Evolutionary conservation across 2,113 vertebrate species (phyloP).

Genomic region (Salvelinus alpinus): DNA sequence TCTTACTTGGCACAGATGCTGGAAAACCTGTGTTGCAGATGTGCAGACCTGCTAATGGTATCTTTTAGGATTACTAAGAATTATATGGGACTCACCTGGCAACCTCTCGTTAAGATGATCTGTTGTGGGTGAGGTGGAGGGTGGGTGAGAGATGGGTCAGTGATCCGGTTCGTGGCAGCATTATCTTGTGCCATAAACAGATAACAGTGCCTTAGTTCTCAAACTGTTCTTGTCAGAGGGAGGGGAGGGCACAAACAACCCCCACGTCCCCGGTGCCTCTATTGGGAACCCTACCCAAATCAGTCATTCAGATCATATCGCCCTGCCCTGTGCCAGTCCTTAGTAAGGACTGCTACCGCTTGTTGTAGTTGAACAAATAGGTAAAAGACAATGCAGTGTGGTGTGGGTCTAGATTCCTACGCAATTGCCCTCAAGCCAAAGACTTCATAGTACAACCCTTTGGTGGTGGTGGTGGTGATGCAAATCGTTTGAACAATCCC

Average conservation of each 20-base stretch:
- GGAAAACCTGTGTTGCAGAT: conserved; percentile 66
- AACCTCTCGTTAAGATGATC: conserved; percentile 75
- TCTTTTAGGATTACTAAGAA: conserved; percentile 82
- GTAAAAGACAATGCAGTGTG: conserved; percentile 23
- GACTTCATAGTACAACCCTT: conserved; percentile 47
- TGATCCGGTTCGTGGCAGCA: conserved; percentile 76
- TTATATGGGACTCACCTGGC: conserved; percentile 82
- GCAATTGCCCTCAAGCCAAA: conserved; percentile 57
- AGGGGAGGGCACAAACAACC: conserved; percentile 70
- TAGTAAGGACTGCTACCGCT: conserved; percentile 32
- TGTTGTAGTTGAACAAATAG: conserved; percentile 39
- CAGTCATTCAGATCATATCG: background rate
- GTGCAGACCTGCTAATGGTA: conserved; percentile 79
- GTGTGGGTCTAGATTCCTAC: conserved; percentile 40
- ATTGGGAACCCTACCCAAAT: conserved; percentile 32
- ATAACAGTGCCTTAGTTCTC: conserved; percentile 71
- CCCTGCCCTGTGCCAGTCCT: background rate
- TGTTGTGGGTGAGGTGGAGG: conserved; percentile 34
- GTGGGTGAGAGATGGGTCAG: conserved; percentile 76
- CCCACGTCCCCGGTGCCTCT: conserved; percentile 68
- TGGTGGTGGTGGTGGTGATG: background rate
- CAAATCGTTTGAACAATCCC: too few species aligned
- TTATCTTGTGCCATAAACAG: conserved; percentile 83
- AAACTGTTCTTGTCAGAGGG: conserved; percentile 55
- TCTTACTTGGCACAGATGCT: conserved; percentile 51